These are phyloP conservation scores for Vulpes lagopus DNA, from an alignment of 2,113 vertebrate species.

Conservation along the genomic window DNA sequence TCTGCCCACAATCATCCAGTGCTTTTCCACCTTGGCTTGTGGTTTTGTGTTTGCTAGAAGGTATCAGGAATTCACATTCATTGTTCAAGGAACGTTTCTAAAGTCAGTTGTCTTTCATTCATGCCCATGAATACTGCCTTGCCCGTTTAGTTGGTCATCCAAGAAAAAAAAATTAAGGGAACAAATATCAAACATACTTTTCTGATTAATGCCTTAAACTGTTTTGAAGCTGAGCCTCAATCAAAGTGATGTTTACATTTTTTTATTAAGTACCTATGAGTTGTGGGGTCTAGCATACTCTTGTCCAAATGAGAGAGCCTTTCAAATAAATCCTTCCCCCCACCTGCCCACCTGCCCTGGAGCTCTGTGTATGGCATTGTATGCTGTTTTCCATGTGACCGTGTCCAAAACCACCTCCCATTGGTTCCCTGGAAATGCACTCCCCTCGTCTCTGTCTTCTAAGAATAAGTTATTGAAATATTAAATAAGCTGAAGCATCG, in stretches of 20 bases:
- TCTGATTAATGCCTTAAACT: slow-evolving; percentile 40
- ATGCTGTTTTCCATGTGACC: background rate
- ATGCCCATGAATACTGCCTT: too few relatives aligned
- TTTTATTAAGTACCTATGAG: slow-evolving; percentile 24
- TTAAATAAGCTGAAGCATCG: background rate
- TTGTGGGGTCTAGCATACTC: background rate
- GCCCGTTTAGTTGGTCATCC: background rate
- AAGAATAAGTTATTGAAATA: slow-evolving; percentile 55
- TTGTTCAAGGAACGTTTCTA: background rate
- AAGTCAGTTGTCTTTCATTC: background rate
- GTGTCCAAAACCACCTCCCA: background rate
- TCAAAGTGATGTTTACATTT: slow-evolving; percentile 66
- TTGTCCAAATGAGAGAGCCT: background rate
- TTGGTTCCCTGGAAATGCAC: slow-evolving; percentile 26
- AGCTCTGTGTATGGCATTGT: background rate
- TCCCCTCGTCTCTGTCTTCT: background rate
- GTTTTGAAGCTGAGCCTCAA: slow-evolving; percentile 50
- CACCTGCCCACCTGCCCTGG: background rate
- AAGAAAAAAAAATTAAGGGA: background rate
- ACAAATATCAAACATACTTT: background rate
- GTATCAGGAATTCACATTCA: rapidly evolving
- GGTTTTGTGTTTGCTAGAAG: background rate
- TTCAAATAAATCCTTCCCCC: background rate
- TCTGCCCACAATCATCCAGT: background rate
- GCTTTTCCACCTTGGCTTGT: background rate